Evolutionary conservation across 2,797 vertebrate species (phyloP).

Genomic region (Enteromius argenteus): DNA sequence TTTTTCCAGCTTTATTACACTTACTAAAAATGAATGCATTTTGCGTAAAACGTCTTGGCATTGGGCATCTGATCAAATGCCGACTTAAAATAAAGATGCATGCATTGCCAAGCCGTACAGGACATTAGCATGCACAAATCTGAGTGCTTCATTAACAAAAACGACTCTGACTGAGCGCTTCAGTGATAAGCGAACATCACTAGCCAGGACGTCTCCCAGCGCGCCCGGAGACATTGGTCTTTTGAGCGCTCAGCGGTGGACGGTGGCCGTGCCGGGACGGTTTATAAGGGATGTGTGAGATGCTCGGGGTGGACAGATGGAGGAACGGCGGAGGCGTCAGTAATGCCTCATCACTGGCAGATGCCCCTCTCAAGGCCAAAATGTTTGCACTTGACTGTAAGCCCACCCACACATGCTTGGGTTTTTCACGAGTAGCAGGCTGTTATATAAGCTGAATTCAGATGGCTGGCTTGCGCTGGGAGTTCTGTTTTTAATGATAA

Average conservation of each 20-base stretch:
- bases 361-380: slow-evolving; percentile 79
- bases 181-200: neutral
- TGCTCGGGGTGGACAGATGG: slow-evolving; percentile 19
- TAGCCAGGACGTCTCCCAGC: neutral
- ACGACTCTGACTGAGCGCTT: neutral
- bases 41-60: neutral
- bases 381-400: slow-evolving; percentile 84
- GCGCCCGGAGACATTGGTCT: neutral
- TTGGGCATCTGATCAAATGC: neutral
- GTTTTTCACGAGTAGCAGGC: slow-evolving; percentile 72
- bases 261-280: neutral
- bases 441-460: slow-evolving; percentile 77
- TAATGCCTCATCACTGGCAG: slow-evolving; percentile 73
- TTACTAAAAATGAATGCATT: neutral
- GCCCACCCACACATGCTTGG: slow-evolving; percentile 72
- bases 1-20: neutral
- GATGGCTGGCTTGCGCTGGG: slow-evolving; percentile 63
- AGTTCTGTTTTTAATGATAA: slow-evolving; percentile 53
- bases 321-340: slow-evolving; percentile 71
- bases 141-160: neutral
- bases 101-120: neutral
- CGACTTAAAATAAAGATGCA: neutral
- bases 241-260: neutral
- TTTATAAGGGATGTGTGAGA: slow-evolving; percentile 14
- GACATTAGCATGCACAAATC: neutral